These are phyloP conservation scores for Panagrolaimus sp. DNA, from an alignment of 1,140 invertebrate species.

Conservation along the genomic window DNA sequence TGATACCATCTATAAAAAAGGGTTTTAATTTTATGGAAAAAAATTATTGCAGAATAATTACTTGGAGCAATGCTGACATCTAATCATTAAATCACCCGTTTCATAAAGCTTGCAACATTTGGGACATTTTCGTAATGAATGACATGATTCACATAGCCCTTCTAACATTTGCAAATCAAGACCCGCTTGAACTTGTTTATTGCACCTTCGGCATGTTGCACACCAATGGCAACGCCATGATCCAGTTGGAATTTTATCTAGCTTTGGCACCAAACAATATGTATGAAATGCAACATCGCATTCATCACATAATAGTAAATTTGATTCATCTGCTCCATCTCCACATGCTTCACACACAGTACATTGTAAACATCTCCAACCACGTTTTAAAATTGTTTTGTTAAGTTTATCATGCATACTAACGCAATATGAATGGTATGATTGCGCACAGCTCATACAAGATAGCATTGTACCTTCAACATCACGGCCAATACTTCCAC, in stretches of 20 bases:
- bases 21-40: background rate
- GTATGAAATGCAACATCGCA: constrained; percentile 99
- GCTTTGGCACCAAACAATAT: constrained; percentile 90
- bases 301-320: constrained; percentile 92
- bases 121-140: constrained; percentile 76
- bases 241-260: constrained; percentile 78
- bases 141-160: constrained; percentile 83
- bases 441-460: constrained; percentile 96
- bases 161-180: constrained; percentile 69
- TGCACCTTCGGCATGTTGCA: constrained; percentile 83
- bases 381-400: constrained; percentile 82
- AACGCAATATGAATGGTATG: constrained; percentile 96
- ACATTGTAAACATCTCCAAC: constrained; percentile 97
- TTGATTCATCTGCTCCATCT: constrained; percentile 81
- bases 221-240: constrained; percentile 91
- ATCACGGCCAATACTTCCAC: constrained; percentile 87
- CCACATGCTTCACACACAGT: constrained; percentile 99
- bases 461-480: constrained; percentile 87
- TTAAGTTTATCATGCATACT: constrained; percentile 82
- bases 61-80: constrained; percentile 81
- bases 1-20: constrained; percentile 75
- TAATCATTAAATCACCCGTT: constrained; percentile 87
- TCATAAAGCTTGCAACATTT: constrained; percentile 75
- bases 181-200: constrained; percentile 70
- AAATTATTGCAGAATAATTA: constrained; percentile 45